Evolutionary conservation across 2,113 vertebrate genomes (phyloP).

Genomic region (Potamarius usumacintae): DNA sequence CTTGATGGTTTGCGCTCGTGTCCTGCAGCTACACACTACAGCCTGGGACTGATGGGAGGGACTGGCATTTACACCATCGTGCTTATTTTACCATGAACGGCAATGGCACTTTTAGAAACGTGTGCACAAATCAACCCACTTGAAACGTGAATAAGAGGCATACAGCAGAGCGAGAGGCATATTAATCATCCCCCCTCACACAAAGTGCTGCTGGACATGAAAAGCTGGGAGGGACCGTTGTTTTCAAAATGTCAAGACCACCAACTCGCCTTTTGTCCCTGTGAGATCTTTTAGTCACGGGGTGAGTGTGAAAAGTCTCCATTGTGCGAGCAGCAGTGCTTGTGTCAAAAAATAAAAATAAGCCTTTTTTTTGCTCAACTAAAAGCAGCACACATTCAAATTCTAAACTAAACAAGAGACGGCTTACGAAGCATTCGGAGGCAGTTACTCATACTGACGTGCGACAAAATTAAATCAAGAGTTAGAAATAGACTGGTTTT

Average conservation of each 20-base stretch:
- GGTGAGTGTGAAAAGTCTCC: constrained; percentile 26
- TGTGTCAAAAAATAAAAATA: no score
- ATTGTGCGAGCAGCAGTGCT: constrained; percentile 20
- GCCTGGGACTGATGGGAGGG: constrained; percentile 19
- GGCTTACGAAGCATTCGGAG: not conserved
- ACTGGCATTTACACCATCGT: constrained; percentile 27
- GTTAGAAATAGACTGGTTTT: not conserved
- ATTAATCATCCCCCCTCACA: constrained; percentile 35
- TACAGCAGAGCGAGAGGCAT: constrained; percentile 15
- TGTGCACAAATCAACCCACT: constrained; percentile 39
- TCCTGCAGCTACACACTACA: not conserved
- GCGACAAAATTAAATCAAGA: not conserved
- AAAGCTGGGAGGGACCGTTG: constrained; percentile 29
- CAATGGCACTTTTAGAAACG: constrained; percentile 28
- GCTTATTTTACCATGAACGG: constrained; percentile 29
- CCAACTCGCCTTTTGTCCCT: constrained; percentile 30
- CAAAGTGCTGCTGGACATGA: constrained; percentile 15
- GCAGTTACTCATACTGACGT: not conserved
- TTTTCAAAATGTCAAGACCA: constrained; percentile 48
- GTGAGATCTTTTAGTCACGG: constrained; percentile 2
- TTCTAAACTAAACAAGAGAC: not conserved
- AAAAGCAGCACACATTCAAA: not conserved
- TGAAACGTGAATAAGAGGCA: constrained; percentile 40
- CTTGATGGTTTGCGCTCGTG: not conserved
- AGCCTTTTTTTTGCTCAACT: not conserved